Evolutionary conservation across 1,140 invertebrate genomes (phyloP).

Genomic region (Plectrocnemia conspersa): DNA sequence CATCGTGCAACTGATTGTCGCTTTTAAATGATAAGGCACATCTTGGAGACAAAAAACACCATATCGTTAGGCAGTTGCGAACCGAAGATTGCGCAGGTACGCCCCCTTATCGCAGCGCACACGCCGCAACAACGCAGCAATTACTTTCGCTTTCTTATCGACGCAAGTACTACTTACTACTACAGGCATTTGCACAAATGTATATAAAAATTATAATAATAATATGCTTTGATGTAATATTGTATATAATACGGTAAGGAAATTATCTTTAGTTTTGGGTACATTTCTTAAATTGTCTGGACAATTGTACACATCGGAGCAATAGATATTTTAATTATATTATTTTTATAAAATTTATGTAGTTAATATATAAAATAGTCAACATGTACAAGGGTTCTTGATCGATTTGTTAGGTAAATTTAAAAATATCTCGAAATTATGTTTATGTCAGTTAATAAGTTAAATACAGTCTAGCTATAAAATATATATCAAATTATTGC

Average conservation of each 20-base stretch:
- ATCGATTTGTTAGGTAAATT: no score
- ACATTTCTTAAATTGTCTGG: neutral
- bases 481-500: no score
- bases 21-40: conserved; percentile 6
- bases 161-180: neutral
- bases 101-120: conserved; percentile 11
- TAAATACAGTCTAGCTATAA: no score
- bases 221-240: neutral
- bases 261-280: no score
- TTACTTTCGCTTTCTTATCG: neutral
- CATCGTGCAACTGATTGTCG: conserved; percentile 19
- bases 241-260: no score
- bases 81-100: conserved; percentile 21
- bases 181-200: neutral
- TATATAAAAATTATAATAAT: neutral
- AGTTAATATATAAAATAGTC: no score
- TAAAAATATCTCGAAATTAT: no score
- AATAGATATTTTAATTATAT: no score
- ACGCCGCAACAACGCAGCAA: neutral
- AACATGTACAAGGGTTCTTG: no score
- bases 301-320: neutral
- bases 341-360: neutral
- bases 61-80: conserved; percentile 5
- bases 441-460: no score
- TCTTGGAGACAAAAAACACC: conserved; percentile 11